Base-by-base conservation (phyloP, 2,888 invertebrate genomes). In the Lepidonotus clava region DNA sequence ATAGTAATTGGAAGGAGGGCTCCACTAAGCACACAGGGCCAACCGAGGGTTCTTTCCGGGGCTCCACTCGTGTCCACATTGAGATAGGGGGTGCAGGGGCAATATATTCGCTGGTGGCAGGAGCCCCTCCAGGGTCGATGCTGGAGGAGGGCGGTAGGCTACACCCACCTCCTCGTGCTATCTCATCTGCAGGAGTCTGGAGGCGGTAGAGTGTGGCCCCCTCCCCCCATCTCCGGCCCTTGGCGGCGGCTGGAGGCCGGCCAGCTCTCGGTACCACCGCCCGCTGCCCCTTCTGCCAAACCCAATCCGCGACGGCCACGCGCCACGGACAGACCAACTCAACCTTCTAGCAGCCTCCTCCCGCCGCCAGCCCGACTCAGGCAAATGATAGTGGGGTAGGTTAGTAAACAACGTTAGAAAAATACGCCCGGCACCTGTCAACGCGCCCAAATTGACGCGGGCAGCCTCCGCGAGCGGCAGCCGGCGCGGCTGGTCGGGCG, bases 191-290 rank as follows among this genome's bases (percentile, higher is more conserved):
- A n/a, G n/a, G n/a, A n/a, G n/a, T n/a, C n/a, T n/a, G n/a, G n/a
- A n/a, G n/a, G n/a, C n/a, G n/a, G n/a, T n/a, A n/a, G n/a, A n/a
- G n/a, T n/a, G n/a, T n/a, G n/a, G n/a, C n/a, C n/a, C n/a, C n/a
- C n/a, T n/a, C n/a, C n/a, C n/a, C n/a, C n/a, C n/a, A n/a, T n/a
- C n/a, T n/a, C n/a, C n/a, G n/a, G n/a, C n/a, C n/a, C n/a, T n/a
- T n/a, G n/a, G n/a, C n/a, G n/a, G n/a, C n/a, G n/a, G n/a, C 46
- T 61, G 61, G 61, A 61, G 61, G 2, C 11, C 11, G 24, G 61
- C 61, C 61, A 61, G 61, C n/a, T 61, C 28, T 61, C 28, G 61
- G 61, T 61, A 28, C 61, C 61, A 61, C 28, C 61, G 24, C n/a
- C 28, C 28, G 24, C 61, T 18, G 61, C 61, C 61, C 61, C 1